Evolutionary conservation across 2,113 vertebrate genomes (phyloP).

Genomic region (Acanthochromis polyacanthus): DNA sequence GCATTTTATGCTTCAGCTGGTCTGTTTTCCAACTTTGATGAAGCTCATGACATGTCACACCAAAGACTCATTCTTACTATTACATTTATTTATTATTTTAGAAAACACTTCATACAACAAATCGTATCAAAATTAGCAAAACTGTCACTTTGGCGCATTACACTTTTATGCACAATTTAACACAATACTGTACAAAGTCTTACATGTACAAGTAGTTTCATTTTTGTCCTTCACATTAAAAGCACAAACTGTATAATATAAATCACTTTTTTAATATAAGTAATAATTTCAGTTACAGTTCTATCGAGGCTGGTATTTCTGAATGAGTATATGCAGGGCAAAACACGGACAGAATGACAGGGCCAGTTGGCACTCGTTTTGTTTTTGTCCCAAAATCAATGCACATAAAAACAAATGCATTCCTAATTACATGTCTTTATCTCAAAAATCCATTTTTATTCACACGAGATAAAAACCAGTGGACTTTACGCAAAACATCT

Average conservation of each 20-base stretch:
- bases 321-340: too few relatives aligned
- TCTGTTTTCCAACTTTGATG: too few relatives aligned
- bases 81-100: conserved; percentile 30
- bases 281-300: neutral
- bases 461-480: conserved; percentile 6
- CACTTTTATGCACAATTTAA: neutral
- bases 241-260: neutral
- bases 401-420: neutral
- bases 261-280: neutral
- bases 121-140: neutral
- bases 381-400: neutral
- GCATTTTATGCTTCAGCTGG: too few relatives aligned
- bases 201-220: too few relatives aligned
- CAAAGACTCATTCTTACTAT: too few relatives aligned
- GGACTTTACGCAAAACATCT: conserved; percentile 88
- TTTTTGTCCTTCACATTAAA: neutral
- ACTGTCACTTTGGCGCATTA: neutral
- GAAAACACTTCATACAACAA: conserved; percentile 34
- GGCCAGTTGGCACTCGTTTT: neutral
- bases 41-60: too few relatives aligned
- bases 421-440: neutral
- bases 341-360: neutral
- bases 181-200: too few relatives aligned
- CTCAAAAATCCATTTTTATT: neutral
- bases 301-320: too few relatives aligned